Evolutionary conservation across 2,888 invertebrate species (phyloP), one percentile per base, ranked within the genome.

Genomic region (Habroteleia sp.): DNA sequence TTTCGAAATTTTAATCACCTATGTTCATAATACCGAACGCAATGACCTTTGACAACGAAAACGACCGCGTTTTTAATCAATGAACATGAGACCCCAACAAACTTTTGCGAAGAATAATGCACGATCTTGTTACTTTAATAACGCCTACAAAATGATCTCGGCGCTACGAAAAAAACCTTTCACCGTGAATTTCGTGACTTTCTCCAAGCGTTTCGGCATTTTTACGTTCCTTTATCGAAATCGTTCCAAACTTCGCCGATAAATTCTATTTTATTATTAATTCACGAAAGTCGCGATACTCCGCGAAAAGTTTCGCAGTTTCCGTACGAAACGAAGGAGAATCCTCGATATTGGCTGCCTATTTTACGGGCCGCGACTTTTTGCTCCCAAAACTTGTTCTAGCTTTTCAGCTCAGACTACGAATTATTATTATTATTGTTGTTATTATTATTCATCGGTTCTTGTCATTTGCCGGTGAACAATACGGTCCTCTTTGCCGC

Each of bases 241-340:
- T 63, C 56, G 25, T 35, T 17, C 11, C 23, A 14, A 72, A 63
- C 50, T 72, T 72, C 1, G 33, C 16, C 72, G 42, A 72, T 72
- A 72, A 72, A 72, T 72, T 63, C 50, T 5, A 25, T 50, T 72
- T 72, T 63, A 63, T 72, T 72, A 72, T 72, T 72, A 72, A 72
- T 72, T 72, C 72, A 35, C 63, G 56, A 50, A 20, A 63, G 48
- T 63, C 63, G 54, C 69, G 54, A 69, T 48, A 52, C 52, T 52
- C 41, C 52, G 39, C 48, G 56, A 0, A 56, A 63, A 72, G 54
- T 63, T 72, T 58, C 20, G 58, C 42, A 46, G 65, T 72, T 72
- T 65, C 42, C 35, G 7, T 7, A 14, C 50, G 60, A 60, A 58
- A 35, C 63, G 56, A 25, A 58, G 46, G 50, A 56, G 63, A 65